Evolutionary conservation across 2,797 vertebrate genomes (phyloP), one percentile per base, ranked within the genome.

Genomic region (Fundulus diaphanus): DNA sequence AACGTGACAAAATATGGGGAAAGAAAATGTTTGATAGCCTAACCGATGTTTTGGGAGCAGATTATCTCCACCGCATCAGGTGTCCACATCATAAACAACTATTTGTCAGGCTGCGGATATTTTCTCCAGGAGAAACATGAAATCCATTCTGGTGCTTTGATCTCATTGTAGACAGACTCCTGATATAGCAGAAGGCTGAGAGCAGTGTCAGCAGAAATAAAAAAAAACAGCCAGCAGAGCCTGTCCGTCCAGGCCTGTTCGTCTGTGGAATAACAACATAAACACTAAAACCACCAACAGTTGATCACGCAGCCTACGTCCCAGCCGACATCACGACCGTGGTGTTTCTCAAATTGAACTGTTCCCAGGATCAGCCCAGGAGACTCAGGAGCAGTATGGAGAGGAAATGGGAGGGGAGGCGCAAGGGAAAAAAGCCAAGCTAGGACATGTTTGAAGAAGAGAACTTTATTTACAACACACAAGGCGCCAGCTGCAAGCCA

Each of bases 391-490:
- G 80, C 78, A 79, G 79, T 82, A 87, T 72, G 76, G 81, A 73
- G 72, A 86, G 88, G 79, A 91, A 94, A 92, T 90, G 89, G 61
- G 33, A n/a, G n/a, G n/a, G n/a, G n/a, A n/a, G 59, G 20, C 20
- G 37, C n/a, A n/a, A n/a, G n/a, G n/a, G n/a, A n/a, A 37, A 22
- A 90, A 84, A 90, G 85, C 82, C 85, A 54, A 71, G 81, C 79
- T 76, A 81, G 84, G 87, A 91, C 79, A 77, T 74, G 80, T 90
- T 92, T 93, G 89, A 93, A 93, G 93, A 93, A 72, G 92, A 95
- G 94, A 95, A 95, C 94, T 96, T 97, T 97, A 97, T 97, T 97
- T 94, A 94, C 94, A 95, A 95, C 93, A 93, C 90, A 83, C 93
- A 92, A 93, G 92, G 92, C 73, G 88, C 84, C 94, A 88, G 90